A percentile compares a stretch with the other conserved stretches of the same genome.
These are phyloP conservation scores for Orycteropus afer DNA, from an alignment of 2,113 vertebrate species.

Conservation along the genomic window DNA sequence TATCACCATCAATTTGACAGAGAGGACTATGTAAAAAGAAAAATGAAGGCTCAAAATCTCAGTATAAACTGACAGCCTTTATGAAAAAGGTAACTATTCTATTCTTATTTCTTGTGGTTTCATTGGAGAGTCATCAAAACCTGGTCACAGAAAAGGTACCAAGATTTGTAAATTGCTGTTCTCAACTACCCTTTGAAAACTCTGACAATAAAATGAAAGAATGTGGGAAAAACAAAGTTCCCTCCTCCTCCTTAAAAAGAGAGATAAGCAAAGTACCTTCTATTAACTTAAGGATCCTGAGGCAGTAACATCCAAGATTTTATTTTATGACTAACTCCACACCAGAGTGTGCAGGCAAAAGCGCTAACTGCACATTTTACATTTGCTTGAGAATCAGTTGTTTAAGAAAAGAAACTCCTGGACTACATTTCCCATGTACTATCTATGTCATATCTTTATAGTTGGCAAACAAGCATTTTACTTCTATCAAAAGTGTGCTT, in stretches of 20 bases:
- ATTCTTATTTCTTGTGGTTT: neutral
- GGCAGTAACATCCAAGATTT: neutral
- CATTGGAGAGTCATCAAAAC: conserved; percentile 6
- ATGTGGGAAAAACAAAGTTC: neutral
- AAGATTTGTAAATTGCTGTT: conserved; percentile 13
- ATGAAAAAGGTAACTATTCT: neutral
- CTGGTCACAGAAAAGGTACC: neutral
- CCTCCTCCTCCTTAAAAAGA: neutral
- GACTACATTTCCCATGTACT: conserved; percentile 11
- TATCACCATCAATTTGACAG: neutral
- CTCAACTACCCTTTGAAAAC: neutral
- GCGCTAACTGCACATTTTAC: conserved; percentile 15
- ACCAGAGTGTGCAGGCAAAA: neutral
- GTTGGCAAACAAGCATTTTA: neutral
- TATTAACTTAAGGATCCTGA: neutral
- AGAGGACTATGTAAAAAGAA: neutral
- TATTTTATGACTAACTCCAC: neutral
- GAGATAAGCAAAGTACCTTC: conserved; percentile 31
- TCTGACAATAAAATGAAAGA: neutral
- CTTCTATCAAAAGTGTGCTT: neutral
- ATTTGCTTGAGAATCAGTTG: neutral
- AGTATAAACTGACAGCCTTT: neutral
- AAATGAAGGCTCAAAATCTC: neutral
- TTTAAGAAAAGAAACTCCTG: neutral
- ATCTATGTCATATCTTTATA: neutral